Percentiles rank a stretch among this genome's conserved stretches.
These are phyloP conservation scores for Drosophila ananassae DNA, from an alignment of 1,140 invertebrate genomes.

Conservation along the genomic window DNA sequence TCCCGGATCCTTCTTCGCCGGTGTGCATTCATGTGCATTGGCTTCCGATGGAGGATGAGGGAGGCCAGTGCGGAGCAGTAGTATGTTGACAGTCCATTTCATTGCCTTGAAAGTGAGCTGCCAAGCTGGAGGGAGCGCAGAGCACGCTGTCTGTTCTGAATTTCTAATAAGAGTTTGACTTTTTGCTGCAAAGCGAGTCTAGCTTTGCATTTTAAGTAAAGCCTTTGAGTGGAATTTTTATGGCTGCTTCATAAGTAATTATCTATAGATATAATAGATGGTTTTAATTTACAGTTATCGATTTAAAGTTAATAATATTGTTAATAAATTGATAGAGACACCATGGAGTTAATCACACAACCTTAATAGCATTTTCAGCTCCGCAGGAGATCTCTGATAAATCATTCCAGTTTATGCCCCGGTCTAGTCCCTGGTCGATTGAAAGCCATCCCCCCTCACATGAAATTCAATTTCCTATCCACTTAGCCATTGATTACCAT, in stretches of 20 bases:
- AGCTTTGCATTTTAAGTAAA: conserved; percentile 3
- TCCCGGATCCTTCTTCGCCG: background rate
- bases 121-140: background rate
- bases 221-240: background rate
- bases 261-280: background rate
- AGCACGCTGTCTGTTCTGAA: conserved; percentile 14
- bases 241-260: background rate
- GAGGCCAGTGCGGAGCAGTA: background rate
- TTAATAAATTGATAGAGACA: background rate
- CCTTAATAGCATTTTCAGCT: background rate
- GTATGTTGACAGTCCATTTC: conserved; percentile 34
- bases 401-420: conserved; percentile 7
- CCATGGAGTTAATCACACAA: background rate
- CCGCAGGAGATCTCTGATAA: background rate
- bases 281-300: background rate
- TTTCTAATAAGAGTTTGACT: conserved; percentile 14
- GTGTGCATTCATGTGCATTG: conserved; percentile 64
- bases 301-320: too few species aligned
- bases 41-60: conserved; percentile 31
- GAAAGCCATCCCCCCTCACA: conserved; percentile 3
- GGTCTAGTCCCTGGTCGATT: conserved; percentile 3
- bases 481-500: conserved; percentile 71
- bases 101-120: conserved; percentile 27
- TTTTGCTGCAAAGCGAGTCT: background rate
- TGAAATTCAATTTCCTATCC: conserved; percentile 76